Base-by-base conservation (phyloP, 53 echinoderm and acorn worm genomes). In the Crossaster papposus region DNA sequence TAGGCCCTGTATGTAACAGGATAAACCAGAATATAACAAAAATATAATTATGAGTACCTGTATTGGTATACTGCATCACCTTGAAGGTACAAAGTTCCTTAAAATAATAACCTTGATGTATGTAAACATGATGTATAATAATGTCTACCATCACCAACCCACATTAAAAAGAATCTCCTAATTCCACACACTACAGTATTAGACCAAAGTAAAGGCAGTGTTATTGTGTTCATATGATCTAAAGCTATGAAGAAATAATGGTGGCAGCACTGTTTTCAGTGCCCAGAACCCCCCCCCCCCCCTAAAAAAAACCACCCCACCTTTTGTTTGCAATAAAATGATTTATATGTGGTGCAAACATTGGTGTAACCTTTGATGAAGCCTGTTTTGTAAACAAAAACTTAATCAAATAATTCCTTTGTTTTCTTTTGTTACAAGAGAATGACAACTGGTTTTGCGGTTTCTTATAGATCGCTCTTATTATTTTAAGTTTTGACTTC, bases 31-130 rank as follows among this genome's bases (percentile, higher is more conserved):
- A n/a, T 44, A 7, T 44, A 44, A 44, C 44, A 44, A 44, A 44
- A 9, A 44, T 44, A 9, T 44, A 9, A 7, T 44, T 9, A 44
- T 44, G 44, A 7, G 44, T 44, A 44, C 44, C 5, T 44, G 44
- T 44, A 44, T 9, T 44, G 44, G 14, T 20, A 30, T 52, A 54
- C 30, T 33, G 31, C 34, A 32, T 84, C 84, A 84, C 84, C 84
- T 84, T 84, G 84, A 84, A 20, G n/a, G n/a, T 8, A 51, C 14
- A 20, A 44, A 51, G 65, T 84, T 84, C 72, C 84, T 72, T 55
- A 23, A 80, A 32, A 58, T 73, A 28, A 51, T 70, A 84, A 72
- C 84, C 84, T 84, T 84, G 84, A 84, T 20, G 29, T 10, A 14
- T 50, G 12, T 68, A 20, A 10, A 68, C n/a, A 68, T 28, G 28